A percentile compares a stretch with the other conserved stretches of the same genome.
These are phyloP conservation scores for Cyanistes caeruleus DNA, from an alignment of 2,113 vertebrate species.

Conservation along the genomic window DNA sequence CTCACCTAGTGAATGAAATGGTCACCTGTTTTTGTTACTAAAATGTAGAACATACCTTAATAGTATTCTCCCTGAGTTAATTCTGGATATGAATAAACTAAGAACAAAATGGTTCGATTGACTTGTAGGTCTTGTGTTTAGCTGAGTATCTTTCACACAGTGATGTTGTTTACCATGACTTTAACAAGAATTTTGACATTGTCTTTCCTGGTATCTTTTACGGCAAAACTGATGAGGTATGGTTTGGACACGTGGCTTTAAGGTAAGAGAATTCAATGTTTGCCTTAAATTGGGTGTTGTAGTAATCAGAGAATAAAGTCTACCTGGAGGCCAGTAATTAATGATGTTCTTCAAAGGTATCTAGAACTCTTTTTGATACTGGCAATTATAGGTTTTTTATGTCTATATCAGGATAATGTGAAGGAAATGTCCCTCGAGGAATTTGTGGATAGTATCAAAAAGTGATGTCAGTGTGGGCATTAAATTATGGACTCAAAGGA, in stretches of 20 bases:
- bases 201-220: neutral
- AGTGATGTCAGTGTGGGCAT: neutral
- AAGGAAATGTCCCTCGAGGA: neutral
- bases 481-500: neutral
- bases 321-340: neutral
- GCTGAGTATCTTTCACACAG: neutral
- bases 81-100: neutral
- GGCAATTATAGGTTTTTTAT: neutral
- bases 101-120: neutral
- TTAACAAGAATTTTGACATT: neutral
- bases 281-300: neutral
- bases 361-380: neutral
- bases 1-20: neutral
- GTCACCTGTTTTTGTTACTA: neutral
- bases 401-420: neutral
- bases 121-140: neutral
- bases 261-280: neutral
- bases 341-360: neutral
- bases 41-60: neutral
- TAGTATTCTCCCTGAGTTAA: neutral
- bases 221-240: neutral
- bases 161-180: neutral
- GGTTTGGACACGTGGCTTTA: neutral
- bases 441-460: neutral
- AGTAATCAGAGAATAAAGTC: neutral